Evolutionary conservation across 2,888 invertebrate genomes (phyloP).

Genomic region (Micoletzkya japonica): DNA sequence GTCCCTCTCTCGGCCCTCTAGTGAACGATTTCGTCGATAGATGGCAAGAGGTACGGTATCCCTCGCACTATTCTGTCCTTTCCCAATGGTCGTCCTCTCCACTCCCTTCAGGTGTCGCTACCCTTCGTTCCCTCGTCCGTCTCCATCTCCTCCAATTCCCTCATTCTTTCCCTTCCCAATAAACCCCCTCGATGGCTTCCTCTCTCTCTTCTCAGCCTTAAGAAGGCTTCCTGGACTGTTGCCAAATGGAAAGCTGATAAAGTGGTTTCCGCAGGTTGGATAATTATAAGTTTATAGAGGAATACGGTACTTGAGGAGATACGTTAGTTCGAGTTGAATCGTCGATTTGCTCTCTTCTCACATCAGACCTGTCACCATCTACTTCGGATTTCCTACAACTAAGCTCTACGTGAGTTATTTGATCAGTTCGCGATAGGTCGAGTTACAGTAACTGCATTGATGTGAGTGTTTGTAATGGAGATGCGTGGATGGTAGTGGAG

Average conservation of each 20-base stretch:
- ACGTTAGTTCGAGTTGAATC: not conserved
- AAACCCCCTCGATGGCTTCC: slow-evolving; percentile 23
- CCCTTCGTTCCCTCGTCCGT: slow-evolving; percentile 8
- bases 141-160: not conserved
- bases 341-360: not conserved
- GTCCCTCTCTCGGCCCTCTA: slow-evolving; percentile 8
- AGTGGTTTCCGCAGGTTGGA: not conserved
- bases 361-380: slow-evolving; percentile 14
- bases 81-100: not conserved
- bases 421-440: not conserved
- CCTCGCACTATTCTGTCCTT: not conserved
- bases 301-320: not conserved
- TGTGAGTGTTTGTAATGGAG: not conserved
- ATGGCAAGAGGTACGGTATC: slow-evolving; percentile 22
- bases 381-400: slow-evolving; percentile 14
- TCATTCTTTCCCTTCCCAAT: not conserved
- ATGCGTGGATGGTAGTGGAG: slow-evolving; percentile 27
- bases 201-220: slow-evolving; percentile 8
- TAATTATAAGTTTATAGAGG: not conserved
- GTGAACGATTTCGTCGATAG: slow-evolving; percentile 25
- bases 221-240: slow-evolving; percentile 20
- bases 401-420: not conserved
- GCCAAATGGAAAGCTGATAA: slow-evolving; percentile 25
- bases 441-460: not conserved
- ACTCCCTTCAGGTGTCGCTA: slow-evolving; percentile 1